These are phyloP conservation scores for Homarus gammarus DNA, from an alignment of 2,888 invertebrate genomes.

Conservation along the genomic window DNA sequence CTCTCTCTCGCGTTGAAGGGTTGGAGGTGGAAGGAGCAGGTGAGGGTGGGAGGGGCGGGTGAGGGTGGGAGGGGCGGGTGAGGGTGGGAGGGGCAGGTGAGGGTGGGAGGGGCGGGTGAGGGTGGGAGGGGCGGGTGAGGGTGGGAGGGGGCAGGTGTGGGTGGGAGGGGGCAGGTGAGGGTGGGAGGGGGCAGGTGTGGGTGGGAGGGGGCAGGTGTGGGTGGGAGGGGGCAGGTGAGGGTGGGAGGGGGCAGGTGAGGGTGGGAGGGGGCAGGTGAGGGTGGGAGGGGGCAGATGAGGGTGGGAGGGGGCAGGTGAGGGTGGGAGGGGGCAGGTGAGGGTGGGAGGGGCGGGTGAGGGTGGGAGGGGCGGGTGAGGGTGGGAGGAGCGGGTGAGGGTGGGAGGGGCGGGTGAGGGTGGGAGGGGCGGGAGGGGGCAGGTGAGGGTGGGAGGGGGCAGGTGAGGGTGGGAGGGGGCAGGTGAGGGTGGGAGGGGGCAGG, in stretches of 20 bases:
- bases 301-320: not conserved
- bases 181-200: not conserved
- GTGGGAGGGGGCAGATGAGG: not conserved
- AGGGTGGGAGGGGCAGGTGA: not conserved
- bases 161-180: not conserved
- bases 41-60: not conserved
- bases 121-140: not conserved
- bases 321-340: not conserved
- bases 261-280: not conserved
- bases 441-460: too few relatives aligned
- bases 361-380: too few relatives aligned
- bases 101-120: too few relatives aligned
- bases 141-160: not conserved
- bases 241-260: not conserved
- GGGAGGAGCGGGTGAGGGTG: too few relatives aligned
- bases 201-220: not conserved
- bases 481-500: too few relatives aligned
- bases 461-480: too few relatives aligned
- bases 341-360: too few relatives aligned
- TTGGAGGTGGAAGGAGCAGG: not conserved
- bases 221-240: constrained; percentile 1
- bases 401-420: too few relatives aligned
- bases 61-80: too few relatives aligned
- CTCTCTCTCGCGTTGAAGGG: too few relatives aligned
- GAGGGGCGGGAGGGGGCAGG: too few relatives aligned